Evolutionary conservation across 2,797 vertebrate genomes (phyloP).

Genomic region (Platalea minor): DNA sequence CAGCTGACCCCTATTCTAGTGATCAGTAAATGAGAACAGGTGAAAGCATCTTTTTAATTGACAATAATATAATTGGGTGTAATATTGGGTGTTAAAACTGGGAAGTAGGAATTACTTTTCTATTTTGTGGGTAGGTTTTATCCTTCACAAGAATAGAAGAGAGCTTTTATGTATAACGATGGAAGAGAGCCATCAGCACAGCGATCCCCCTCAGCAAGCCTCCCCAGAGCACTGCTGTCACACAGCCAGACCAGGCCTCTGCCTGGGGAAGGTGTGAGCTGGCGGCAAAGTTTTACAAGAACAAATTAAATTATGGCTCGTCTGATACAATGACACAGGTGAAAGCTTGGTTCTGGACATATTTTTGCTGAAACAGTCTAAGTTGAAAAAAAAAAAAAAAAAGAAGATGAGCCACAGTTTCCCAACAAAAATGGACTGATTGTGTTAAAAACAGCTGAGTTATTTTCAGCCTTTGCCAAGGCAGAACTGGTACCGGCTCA

Average conservation of each 20-base stretch:
- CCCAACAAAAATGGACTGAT: background rate
- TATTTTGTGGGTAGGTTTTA: background rate
- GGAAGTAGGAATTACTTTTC: background rate
- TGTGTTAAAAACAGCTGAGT: background rate
- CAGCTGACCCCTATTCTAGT: background rate
- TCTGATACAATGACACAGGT: background rate
- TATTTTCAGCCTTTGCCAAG: background rate
- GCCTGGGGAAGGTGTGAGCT: background rate
- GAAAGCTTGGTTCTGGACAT: background rate
- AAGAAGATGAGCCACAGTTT: background rate
- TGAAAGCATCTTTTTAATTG: background rate
- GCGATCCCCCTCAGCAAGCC: background rate
- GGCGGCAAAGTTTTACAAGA: background rate
- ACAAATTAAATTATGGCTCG: background rate
- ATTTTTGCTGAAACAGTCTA: background rate
- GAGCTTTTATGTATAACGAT: background rate
- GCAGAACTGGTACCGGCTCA: background rate
- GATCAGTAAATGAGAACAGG: background rate
- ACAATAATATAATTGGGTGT: background rate
- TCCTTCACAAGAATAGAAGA: background rate
- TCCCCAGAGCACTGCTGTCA: background rate
- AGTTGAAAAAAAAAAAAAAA: background rate
- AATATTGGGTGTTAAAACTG: background rate
- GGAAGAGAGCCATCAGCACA: background rate
- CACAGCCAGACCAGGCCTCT: background rate